Evolutionary conservation across 2,888 invertebrate species (phyloP).

Genomic region (Tipula helvola): DNA sequence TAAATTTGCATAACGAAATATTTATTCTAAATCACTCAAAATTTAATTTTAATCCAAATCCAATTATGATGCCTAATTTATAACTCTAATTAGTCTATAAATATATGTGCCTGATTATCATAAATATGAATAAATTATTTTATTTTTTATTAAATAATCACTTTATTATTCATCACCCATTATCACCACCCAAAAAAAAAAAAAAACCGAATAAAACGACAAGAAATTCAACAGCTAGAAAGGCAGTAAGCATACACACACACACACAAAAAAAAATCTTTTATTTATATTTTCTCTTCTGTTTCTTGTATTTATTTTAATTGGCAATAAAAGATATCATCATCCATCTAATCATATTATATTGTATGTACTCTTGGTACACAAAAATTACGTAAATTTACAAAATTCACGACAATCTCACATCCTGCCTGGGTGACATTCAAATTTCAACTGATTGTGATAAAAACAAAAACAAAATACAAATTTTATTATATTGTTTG

Average conservation of each 20-base stretch:
- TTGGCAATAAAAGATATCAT: conserved; percentile 4
- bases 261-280: neutral
- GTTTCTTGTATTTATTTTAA: neutral
- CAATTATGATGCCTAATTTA: neutral
- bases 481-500: neutral
- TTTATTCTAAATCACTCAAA: neutral
- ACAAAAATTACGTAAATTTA: neutral
- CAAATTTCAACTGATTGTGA: neutral
- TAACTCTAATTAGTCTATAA: neutral
- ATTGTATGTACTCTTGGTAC: neutral
- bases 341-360: neutral
- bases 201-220: neutral
- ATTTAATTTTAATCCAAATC: neutral
- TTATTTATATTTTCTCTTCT: conserved; percentile 4
- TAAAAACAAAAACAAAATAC: neutral
- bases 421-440: neutral
- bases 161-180: neutral
- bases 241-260: neutral
- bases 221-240: neutral
- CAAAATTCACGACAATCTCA: neutral
- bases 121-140: neutral
- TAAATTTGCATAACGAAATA: neutral
- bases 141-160: neutral
- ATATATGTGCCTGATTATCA: neutral
- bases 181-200: neutral